These are phyloP conservation scores for Mesembrinibis cayennensis DNA, from an alignment of 2,113 vertebrate species.

Conservation along the genomic window DNA sequence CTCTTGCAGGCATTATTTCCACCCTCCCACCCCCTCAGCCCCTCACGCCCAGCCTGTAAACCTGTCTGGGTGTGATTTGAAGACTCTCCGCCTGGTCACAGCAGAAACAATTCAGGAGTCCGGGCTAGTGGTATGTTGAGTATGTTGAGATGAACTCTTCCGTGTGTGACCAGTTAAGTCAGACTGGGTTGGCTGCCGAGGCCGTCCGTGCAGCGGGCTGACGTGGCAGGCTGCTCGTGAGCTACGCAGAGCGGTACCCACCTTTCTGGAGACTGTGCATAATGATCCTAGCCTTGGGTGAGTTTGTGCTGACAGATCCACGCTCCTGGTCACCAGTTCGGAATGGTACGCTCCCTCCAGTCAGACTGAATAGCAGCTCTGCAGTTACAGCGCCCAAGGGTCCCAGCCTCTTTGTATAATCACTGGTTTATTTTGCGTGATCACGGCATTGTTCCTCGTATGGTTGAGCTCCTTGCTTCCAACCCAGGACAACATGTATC, in stretches of 20 bases:
- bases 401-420: not conserved
- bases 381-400: not conserved
- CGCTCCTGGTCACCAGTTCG: accelerated
- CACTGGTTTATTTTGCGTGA: not conserved
- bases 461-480: not conserved
- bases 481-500: not conserved
- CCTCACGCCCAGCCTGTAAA: not conserved
- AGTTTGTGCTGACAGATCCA: not conserved
- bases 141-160: not conserved
- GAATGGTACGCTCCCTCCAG: not conserved
- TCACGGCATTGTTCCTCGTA: not conserved
- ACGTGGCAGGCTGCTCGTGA: not conserved
- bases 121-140: no score
- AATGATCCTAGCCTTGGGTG: not conserved
- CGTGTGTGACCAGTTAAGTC: accelerated
- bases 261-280: not conserved
- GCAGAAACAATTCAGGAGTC: not conserved
- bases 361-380: not conserved
- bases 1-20: not conserved
- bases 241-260: accelerated
- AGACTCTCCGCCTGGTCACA: not conserved
- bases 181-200: not conserved
- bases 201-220: not conserved
- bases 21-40: not conserved
- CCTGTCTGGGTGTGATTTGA: not conserved